phyloP scores from a whole-genome alignment of 2,113 vertebrate genomes.

The Madoqua kirkii region DNA sequence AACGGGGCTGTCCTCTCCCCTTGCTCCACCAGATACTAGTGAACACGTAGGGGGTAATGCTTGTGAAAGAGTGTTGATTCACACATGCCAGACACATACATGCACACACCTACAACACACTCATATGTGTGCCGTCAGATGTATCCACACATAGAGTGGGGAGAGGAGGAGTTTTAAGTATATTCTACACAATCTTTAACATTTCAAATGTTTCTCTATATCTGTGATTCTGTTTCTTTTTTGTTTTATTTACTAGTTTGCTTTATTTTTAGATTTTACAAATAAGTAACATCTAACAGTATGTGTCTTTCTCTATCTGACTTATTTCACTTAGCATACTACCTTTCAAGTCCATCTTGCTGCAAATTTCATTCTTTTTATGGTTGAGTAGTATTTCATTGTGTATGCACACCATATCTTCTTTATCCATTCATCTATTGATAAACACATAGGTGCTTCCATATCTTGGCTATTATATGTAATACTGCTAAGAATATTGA shows the following conservation, averaged over 20 bases:
- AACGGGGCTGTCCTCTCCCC: rapidly evolving
- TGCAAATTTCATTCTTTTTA: background rate
- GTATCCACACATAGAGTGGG: rapidly evolving
- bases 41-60: rapidly evolving
- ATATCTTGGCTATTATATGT: background rate
- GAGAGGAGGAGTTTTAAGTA: background rate
- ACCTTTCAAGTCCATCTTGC: background rate
- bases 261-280: background rate
- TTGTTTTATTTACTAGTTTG: background rate
- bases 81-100: background rate
- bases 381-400: background rate
- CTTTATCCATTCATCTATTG: background rate
- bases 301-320: background rate
- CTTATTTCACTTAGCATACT: background rate
- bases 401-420: background rate
- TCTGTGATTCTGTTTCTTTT: background rate
- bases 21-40: too few relatives aligned
- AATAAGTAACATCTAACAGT: background rate
- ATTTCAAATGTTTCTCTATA: background rate
- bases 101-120: background rate
- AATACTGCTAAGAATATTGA: background rate
- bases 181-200: background rate
- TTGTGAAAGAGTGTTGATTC: background rate
- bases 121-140: rapidly evolving
- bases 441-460: background rate